Percentiles rank a stretch among this genome's conserved stretches.
phyloP scores from a whole-genome alignment of 2,113 vertebrate species.

The Loxodonta africana region DNA sequence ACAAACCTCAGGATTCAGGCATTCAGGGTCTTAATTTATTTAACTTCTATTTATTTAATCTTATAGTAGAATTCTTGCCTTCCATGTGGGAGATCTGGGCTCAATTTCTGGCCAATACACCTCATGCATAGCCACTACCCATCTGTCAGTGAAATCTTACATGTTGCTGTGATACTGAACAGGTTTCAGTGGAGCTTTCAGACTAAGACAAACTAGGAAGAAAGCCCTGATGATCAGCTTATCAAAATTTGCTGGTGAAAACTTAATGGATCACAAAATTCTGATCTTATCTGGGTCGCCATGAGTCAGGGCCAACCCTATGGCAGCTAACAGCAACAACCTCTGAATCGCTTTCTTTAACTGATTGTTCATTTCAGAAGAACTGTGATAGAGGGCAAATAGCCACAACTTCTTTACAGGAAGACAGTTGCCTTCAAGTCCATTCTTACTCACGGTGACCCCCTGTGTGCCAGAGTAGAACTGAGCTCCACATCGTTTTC shows the following conservation, averaged over 20 bases:
- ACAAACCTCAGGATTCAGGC: accelerated
- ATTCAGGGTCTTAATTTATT: neutral
- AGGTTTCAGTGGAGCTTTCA: neutral
- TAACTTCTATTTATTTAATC: neutral
- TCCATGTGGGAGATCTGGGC: neutral
- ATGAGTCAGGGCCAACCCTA: neutral
- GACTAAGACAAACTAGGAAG: neutral
- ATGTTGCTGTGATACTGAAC: neutral
- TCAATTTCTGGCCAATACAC: neutral
- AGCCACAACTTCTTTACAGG: neutral
- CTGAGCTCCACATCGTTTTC: neutral
- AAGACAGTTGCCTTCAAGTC: neutral
- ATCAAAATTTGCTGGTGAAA: neutral
- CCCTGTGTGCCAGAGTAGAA: neutral
- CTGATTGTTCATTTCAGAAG: too few species aligned
- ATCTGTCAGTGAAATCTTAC: neutral
- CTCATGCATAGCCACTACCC: neutral
- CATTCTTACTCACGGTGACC: neutral
- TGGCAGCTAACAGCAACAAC: neutral
- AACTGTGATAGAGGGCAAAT: accelerated
- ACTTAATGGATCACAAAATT: neutral
- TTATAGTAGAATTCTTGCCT: neutral
- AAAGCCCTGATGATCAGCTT: neutral
- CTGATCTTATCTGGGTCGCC: neutral
- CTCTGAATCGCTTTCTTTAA: neutral